Evolutionary conservation across 2,113 vertebrate species (phyloP).

Genomic region (Tringa solitaria): DNA sequence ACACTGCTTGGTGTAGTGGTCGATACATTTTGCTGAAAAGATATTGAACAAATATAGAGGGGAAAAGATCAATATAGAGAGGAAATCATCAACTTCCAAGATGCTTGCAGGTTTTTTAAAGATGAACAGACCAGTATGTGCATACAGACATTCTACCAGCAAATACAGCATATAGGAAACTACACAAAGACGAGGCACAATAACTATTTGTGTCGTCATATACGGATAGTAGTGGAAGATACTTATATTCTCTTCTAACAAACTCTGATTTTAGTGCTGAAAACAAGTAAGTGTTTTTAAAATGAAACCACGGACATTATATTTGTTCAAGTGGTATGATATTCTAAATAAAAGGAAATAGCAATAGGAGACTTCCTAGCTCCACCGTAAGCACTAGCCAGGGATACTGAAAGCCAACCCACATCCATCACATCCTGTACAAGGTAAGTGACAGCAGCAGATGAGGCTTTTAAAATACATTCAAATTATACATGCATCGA

Average conservation of each 20-base stretch:
- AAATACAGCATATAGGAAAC: neutral
- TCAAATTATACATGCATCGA: neutral
- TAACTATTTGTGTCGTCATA: neutral
- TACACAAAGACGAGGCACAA: neutral
- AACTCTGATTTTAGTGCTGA: neutral
- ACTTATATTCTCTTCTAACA: neutral
- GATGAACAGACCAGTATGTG: neutral
- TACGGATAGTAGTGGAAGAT: neutral
- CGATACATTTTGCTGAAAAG: conserved; percentile 93
- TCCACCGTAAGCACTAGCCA: neutral
- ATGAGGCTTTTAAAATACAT: neutral
- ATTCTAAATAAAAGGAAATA: neutral
- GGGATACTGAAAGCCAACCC: neutral
- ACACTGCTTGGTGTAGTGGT: conserved; percentile 97
- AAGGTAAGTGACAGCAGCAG: neutral
- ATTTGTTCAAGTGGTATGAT: neutral
- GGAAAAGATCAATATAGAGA: neutral
- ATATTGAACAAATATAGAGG: neutral
- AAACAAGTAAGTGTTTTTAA: neutral
- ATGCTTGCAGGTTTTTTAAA: neutral
- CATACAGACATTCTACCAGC: neutral
- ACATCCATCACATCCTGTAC: neutral
- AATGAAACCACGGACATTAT: neutral
- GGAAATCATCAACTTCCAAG: neutral
- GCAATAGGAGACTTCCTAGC: neutral